phyloP scores from a whole-genome alignment of 2,113 vertebrate genomes.

The Catharus bicknelli region DNA sequence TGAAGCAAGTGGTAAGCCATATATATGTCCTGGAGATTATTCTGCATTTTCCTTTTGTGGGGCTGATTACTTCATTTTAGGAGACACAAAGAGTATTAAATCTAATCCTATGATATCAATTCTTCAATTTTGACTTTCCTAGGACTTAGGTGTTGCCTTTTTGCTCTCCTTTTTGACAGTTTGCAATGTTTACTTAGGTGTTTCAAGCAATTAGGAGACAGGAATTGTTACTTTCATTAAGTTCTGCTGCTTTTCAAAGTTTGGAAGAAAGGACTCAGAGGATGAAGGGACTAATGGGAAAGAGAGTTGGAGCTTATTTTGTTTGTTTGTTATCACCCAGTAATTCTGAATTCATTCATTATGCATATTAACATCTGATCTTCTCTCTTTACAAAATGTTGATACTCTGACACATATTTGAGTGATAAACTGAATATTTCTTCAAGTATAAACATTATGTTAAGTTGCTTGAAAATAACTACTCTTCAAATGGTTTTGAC shows the following conservation, averaged over 20 bases:
- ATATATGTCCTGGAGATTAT: rapidly evolving
- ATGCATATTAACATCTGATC: constrained; percentile 29
- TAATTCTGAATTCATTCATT: constrained; percentile 4
- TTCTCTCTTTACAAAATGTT: constrained; percentile 3
- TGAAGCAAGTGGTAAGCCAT: background rate
- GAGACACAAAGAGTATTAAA: background rate
- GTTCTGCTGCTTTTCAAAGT: background rate
- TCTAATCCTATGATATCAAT: background rate
- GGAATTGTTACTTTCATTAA: background rate
- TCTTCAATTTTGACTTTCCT: background rate
- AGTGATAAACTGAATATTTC: background rate
- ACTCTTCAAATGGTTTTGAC: background rate
- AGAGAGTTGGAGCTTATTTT: background rate
- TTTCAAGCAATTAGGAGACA: background rate
- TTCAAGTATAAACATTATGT: background rate
- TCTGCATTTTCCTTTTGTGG: background rate
- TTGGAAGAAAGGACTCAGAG: background rate
- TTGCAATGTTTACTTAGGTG: background rate
- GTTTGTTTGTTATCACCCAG: background rate
- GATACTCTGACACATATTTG: background rate
- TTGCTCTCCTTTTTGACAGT: background rate
- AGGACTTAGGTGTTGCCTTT: background rate
- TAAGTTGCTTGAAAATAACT: background rate
- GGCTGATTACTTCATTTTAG: background rate
- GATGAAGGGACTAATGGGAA: background rate